These are phyloP conservation scores for Mus spretus DNA, from an alignment of 2,797 vertebrate species.

Conservation along the genomic window DNA sequence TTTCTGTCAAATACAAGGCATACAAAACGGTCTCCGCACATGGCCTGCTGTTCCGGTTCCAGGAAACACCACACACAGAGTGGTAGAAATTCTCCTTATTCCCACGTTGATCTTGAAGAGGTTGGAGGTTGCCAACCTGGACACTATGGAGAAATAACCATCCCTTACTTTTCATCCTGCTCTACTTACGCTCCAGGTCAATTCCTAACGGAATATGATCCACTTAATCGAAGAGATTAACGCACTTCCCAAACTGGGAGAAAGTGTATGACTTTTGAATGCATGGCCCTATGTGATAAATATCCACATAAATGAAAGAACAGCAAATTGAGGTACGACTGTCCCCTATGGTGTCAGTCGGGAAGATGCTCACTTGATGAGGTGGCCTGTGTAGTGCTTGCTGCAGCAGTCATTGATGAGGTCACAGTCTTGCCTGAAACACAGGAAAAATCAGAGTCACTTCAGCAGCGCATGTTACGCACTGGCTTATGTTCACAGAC, in stretches of 20 bases:
- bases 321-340: neutral
- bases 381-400: slow-evolving; percentile 89
- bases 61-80: neutral
- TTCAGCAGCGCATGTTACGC: accelerated
- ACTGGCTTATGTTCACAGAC: neutral
- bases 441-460: slow-evolving; percentile 9
- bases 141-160: neutral
- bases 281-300: neutral
- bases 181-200: neutral
- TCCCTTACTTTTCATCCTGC: slow-evolving; percentile 33
- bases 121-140: neutral
- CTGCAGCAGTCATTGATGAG: slow-evolving; percentile 93
- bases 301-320: neutral
- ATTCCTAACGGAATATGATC: neutral
- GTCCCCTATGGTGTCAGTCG: neutral
- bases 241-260: neutral
- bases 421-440: slow-evolving; percentile 90
- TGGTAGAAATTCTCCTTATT: neutral
- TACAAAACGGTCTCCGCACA: neutral
- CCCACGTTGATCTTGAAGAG: neutral
- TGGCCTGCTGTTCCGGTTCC: neutral
- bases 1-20: neutral
- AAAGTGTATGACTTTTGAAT: neutral
- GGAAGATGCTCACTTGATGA: slow-evolving; percentile 88
- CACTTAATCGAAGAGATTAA: slow-evolving; percentile 20